phyloP scores from a whole-genome alignment of 2,113 vertebrate genomes.

The Onychorhynchus coronatus region DNA sequence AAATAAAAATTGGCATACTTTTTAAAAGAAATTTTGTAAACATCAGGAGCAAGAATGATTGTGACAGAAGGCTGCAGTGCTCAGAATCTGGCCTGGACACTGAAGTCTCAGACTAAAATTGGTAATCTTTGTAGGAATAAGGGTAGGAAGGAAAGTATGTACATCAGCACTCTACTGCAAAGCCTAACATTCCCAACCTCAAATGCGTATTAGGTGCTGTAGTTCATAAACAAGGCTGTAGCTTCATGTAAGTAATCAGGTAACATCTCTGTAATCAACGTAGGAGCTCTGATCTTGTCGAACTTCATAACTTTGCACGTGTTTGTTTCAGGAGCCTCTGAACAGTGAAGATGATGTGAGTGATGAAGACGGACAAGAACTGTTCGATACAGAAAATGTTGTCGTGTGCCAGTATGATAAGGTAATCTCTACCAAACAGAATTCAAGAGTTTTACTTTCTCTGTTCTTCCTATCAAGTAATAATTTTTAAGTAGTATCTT shows the following conservation, averaged over 20 bases:
- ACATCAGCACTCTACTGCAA: not conserved
- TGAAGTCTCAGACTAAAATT: not conserved
- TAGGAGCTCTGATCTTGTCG: not conserved
- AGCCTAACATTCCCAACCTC: not conserved
- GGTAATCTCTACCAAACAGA: slow-evolving; percentile 69
- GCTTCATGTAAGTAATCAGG: not conserved
- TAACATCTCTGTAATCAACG: not conserved
- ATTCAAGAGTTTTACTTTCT: not conserved
- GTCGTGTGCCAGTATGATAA: slow-evolving; percentile 99
- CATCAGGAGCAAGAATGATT: not conserved
- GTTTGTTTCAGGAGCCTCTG: slow-evolving; percentile 85
- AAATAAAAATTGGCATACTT: not conserved
- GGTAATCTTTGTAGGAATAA: not conserved
- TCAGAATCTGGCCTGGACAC: not conserved
- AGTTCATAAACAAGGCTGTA: not conserved
- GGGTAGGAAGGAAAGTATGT: not conserved
- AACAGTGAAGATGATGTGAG: slow-evolving; percentile 98
- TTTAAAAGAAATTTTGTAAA: not conserved
- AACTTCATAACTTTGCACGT: not conserved
- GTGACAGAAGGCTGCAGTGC: not conserved
- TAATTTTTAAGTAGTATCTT: not conserved
- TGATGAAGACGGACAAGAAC: slow-evolving; percentile 94
- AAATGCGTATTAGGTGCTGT: not conserved
- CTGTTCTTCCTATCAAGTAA: not conserved
- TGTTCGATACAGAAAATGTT: slow-evolving; percentile 98